Evolutionary conservation across 1,140 invertebrate genomes (phyloP).

Genomic region (Babylonia areolata): DNA sequence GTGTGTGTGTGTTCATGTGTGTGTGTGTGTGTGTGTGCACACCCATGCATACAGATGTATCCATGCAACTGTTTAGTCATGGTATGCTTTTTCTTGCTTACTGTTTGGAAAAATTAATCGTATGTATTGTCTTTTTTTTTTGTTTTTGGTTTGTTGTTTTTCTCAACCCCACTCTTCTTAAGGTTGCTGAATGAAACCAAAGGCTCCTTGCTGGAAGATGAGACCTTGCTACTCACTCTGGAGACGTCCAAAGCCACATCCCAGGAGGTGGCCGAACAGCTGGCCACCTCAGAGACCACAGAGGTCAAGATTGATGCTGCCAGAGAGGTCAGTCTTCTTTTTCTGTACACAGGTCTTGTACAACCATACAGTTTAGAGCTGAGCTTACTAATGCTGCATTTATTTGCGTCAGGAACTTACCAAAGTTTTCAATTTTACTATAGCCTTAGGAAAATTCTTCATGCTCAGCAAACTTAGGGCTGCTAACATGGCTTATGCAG

Average conservation of each 20-base stretch:
- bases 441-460: too few relatives aligned
- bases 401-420: too few relatives aligned
- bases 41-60: neutral
- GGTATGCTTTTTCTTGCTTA: neutral
- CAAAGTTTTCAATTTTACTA: too few relatives aligned
- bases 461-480: too few relatives aligned
- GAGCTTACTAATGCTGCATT: too few relatives aligned
- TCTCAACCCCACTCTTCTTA: neutral
- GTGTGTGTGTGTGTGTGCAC: conserved; percentile 5
- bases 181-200: conserved; percentile 82
- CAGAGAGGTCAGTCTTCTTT: conserved; percentile 79
- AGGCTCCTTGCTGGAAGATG: conserved; percentile 77
- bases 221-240: conserved; percentile 75
- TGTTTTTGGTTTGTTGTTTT: too few relatives aligned
- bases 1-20: neutral
- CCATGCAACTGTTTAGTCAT: neutral
- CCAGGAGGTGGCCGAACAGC: conserved; percentile 74
- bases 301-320: conserved; percentile 89
- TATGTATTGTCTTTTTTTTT: neutral
- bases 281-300: conserved; percentile 84
- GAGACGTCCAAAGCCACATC: conserved; percentile 76
- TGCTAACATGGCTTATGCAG: too few relatives aligned
- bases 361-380: too few relatives aligned
- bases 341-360: too few relatives aligned
- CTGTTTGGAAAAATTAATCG: too few relatives aligned